Conservation (phyloP, 2,888 invertebrate genomes). For the Thymelicus lineola region DNA sequence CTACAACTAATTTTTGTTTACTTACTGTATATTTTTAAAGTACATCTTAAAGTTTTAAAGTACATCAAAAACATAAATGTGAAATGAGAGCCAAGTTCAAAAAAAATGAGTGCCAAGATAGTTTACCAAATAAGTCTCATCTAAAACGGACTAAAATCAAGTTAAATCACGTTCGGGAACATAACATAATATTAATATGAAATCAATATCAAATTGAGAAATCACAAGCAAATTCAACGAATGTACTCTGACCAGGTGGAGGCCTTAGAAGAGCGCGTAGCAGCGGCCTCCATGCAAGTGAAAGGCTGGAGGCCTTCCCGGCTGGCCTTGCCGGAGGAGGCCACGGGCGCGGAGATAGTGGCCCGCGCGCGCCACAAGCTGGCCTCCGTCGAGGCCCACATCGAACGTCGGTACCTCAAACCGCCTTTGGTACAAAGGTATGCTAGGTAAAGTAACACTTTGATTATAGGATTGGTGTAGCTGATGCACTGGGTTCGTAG, state of each 20-base stretch:
- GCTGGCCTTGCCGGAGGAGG: slow-evolving; percentile 80
- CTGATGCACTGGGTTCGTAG: slow-evolving; percentile 13
- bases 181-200: no score
- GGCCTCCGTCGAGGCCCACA: slow-evolving; percentile 93
- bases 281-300: slow-evolving; percentile 95
- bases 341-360: slow-evolving; percentile 84
- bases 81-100: no score
- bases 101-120: no score
- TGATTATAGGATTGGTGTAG: slow-evolving; percentile 40
- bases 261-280: slow-evolving; percentile 94
- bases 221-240: neutral
- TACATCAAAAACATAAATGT: no score
- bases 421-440: slow-evolving; percentile 92
- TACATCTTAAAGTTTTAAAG: no score
- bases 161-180: no score
- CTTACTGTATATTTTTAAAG: no score
- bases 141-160: no score
- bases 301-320: slow-evolving; percentile 92
- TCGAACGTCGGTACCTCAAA: slow-evolving; percentile 96
- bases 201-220: neutral
- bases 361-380: slow-evolving; percentile 89
- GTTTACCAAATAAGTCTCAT: no score
- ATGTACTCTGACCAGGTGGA: slow-evolving; percentile 85
- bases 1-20: no score
- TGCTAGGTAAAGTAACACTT: slow-evolving; percentile 60